These are phyloP conservation scores for Leptocoma aspasia DNA, from an alignment of 2,113 vertebrate species.

Conservation along the genomic window DNA sequence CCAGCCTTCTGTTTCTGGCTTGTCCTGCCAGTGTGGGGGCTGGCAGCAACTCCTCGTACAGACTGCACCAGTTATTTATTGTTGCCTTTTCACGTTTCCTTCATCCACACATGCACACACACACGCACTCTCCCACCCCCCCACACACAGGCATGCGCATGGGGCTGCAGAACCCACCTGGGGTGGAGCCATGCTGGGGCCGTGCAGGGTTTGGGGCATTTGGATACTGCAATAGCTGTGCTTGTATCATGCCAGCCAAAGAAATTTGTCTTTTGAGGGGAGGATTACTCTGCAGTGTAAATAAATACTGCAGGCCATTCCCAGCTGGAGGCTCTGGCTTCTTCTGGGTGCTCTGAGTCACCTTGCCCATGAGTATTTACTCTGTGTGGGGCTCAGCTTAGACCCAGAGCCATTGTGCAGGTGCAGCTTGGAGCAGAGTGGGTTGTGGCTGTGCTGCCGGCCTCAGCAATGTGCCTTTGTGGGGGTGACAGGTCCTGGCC, in stretches of 20 bases:
- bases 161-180: conserved; percentile 39
- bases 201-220: conserved; percentile 39
- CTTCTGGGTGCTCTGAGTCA: conserved; percentile 36
- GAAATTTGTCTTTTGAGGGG: conserved; percentile 56
- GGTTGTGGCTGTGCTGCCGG: conserved; percentile 22
- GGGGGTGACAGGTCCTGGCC: conserved; percentile 5
- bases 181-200: conserved; percentile 58
- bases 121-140: not conserved
- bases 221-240: conserved; percentile 57
- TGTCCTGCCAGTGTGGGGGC: not conserved
- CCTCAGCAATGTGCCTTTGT: conserved; percentile 68
- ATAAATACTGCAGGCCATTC: conserved; percentile 19
- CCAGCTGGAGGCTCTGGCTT: conserved; percentile 33
- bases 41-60: conserved; percentile 49
- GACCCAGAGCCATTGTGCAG: not conserved
- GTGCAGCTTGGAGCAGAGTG: not conserved
- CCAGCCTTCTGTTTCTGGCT: conserved; percentile 25
- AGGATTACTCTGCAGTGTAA: conserved; percentile 35
- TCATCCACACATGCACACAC: conserved; percentile 58
- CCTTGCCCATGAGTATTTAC: conserved; percentile 56
- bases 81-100: conserved; percentile 90
- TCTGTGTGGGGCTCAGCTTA: not conserved
- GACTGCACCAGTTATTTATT: conserved; percentile 94
- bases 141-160: not conserved
- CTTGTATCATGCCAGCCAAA: conserved; percentile 79